Evolutionary conservation across 2,797 vertebrate genomes (phyloP), one percentile per base, ranked within the genome.

Genomic region (Falco rusticolus): DNA sequence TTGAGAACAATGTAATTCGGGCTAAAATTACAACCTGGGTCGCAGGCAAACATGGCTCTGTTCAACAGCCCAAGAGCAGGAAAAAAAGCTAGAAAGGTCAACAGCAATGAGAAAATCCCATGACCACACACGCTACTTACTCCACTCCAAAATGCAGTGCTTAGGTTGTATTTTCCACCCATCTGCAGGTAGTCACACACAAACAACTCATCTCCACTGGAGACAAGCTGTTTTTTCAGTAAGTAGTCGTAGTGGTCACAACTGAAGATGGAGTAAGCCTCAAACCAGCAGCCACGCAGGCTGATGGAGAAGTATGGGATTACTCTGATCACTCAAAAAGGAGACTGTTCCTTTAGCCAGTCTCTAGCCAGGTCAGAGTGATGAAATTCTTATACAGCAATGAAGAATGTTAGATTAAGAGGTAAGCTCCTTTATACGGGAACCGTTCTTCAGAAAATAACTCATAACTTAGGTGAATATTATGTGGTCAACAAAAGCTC

Each of bases 131-230:
- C 14, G 13, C 22, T 33, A 47, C 28, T 13, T 69, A 13, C 33
- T 31, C 51, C 0, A 0, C 10, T 54, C 37, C 63, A 53, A 63
- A 72, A 69, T 2, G 15, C 5, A 12, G 3, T 28, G 45, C 11
- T 70, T 34, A 13, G 22, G 7, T 17, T 54, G 5, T 31, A 25
- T 66, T 72, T 90, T 69, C 70, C 48, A n/a, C 34, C 13, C 25
- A 17, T 76, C 60, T 45, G 14, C 25, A 64, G 22, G 45, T 3
- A 68, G 51, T 37, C 69, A 71, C 37, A 51, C 29, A 26, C 4
- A 51, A 77, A 37, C 14, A 64, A 28, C 43, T 87, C 41, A 69
- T 8, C 41, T 48, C 34, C 47, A 41, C 39, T 26, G 45, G 5
- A 50, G 15, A 53, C 4, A 10, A 76, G 34, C 16, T 84, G 20